Base-by-base conservation (phyloP, 2,888 invertebrate genomes). In the Plutella xylostella region DNA sequence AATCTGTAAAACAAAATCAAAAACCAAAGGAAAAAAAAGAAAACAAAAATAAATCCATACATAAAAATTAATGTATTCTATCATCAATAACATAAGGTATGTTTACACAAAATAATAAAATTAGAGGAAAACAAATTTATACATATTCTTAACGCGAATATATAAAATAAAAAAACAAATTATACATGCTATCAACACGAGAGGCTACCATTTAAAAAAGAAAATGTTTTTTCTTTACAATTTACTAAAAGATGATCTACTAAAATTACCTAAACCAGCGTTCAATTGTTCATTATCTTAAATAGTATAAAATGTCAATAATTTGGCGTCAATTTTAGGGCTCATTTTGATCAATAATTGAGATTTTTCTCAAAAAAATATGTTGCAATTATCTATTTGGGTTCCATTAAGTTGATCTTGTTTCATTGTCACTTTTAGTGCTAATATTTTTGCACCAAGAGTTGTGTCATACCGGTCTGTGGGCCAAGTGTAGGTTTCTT, bases 51-150 rank as follows among this genome's bases (percentile, higher is more conserved):
- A 67, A 39, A 70, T 70, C 63, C 74, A 77, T 83, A 83, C 82
- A 82, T 83, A 82, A 80, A 80, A 82, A 80, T 79, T 75, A 82
- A 67, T 83, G 82, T 82, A 83, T 80, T 83, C 78, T 83, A 82
- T 82, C 68, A 74, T 80, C 79, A 77, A 82, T 82, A 82, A 82
- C 82, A 82, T 82, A 82, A 69, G 67, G 75, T 77, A 78, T 78
- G 78, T 72, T 79, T 79, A 82, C 80, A 82, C 77, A 76, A 42
- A n/a, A 79, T 74, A 82, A 82, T 79, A 83, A 80, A 79, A 80
- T 82, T 78, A 80, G 61, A 72, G 68, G 71, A 80, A 83, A 83
- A 82, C 80, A 82, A 82, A 73, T 79, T 82, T 80, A 78, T 80
- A 80, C 78, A 79, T 79, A 80, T 72, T 69, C 79, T 80, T 80